Evolutionary conservation across 2,797 vertebrate genomes (phyloP), one percentile per base, ranked within the genome.

Genomic region (Erpetoichthys calabaricus): DNA sequence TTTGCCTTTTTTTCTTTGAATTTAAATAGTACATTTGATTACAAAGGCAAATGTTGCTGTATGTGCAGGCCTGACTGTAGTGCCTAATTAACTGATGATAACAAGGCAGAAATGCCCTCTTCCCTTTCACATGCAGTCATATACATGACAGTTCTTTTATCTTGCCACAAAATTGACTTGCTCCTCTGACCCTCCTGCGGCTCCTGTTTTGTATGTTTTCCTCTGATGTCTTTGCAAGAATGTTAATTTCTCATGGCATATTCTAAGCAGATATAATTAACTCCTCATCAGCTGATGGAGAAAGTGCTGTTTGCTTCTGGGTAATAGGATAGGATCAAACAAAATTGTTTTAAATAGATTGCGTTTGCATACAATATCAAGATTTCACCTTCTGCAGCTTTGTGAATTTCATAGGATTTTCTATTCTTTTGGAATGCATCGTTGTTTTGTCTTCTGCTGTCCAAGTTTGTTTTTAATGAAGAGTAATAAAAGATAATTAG

Each of bases 31-130:
- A 71, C 72, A 76, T 85, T 80, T 78, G 78, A 87, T 89, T 83
- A 76, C 79, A 72, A 67, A 75, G 73, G 77, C 70, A 68, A 81
- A 80, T 68, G 74, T 72, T 70, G 72, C 57, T 8, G 68, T 58
- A 59, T 72, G 45, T 65, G 72, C 73, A 69, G 59, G 73, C 73
- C 71, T 73, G 71, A 70, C 71, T 82, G 77, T 80, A 76, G 80
- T 72, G 77, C 79, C 82, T 89, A 85, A 90, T 89, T 89, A 88
- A 77, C 79, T 73, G 82, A 76, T 78, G 86, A 82, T 80, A 86
- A 84, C 78, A 75, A 82, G 81, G 72, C 73, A 72, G 74, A 67
- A 65, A 73, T 79, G 78, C 80, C 85, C 85, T 79, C 73, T 73
- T 77, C 69, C 74, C 75, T 82, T 80, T 77, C 80, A 60, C 62